These are phyloP conservation scores for Myotis vivesi DNA, from an alignment of 2,797 vertebrate species.

Conservation along the genomic window DNA sequence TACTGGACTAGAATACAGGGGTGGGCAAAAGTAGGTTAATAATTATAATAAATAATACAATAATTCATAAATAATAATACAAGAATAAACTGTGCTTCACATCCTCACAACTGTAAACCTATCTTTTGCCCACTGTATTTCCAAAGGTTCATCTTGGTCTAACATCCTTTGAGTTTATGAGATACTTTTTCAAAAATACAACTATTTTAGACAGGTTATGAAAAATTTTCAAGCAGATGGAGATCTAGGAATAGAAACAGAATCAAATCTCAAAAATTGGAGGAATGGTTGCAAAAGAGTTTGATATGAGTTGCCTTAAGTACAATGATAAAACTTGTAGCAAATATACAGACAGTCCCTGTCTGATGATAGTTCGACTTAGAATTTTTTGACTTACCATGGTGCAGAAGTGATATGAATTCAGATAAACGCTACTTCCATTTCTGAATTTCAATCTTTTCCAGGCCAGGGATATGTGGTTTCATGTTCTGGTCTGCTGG, in stretches of 20 bases:
- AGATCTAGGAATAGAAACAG: slow-evolving; percentile 64
- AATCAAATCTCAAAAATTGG: slow-evolving; percentile 56
- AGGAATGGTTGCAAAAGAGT: slow-evolving; percentile 38
- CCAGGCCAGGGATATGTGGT: too few species aligned
- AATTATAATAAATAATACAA: not conserved
- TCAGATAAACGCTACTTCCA: not conserved
- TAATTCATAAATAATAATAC: not conserved
- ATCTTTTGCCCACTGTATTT: not conserved
- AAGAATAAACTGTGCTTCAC: not conserved
- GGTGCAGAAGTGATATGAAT: not conserved
- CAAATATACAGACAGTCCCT: not conserved
- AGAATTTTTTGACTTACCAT: not conserved
- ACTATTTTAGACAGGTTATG: slow-evolving; percentile 58
- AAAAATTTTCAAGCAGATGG: slow-evolving; percentile 40
- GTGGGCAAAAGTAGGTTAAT: not conserved
- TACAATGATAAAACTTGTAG: slow-evolving; percentile 38
- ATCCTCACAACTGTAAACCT: not conserved
- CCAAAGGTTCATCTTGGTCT: not conserved
- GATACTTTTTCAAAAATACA: slow-evolving; percentile 1
- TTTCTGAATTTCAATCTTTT: not conserved
- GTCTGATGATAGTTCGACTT: not conserved
- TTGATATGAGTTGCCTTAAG: slow-evolving; percentile 40
- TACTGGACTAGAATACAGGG: not conserved
- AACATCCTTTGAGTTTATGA: not conserved
- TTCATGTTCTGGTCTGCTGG: too few species aligned